Evolutionary conservation across 1,140 invertebrate genomes (phyloP).

Genomic region (Drosophila nikananu): DNA sequence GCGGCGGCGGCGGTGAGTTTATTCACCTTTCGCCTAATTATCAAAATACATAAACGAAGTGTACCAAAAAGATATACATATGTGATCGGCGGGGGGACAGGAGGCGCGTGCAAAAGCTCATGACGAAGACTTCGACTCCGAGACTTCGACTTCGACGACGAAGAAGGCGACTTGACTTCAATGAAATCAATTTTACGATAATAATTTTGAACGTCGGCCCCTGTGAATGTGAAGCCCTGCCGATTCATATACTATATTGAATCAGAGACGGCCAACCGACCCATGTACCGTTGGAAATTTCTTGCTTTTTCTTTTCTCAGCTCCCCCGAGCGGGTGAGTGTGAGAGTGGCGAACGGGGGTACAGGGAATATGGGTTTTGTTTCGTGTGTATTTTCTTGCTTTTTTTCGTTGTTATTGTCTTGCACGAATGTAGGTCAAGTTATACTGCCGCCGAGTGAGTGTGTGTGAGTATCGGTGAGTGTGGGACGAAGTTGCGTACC

Average conservation of each 20-base stretch:
- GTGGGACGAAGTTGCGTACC: conserved; percentile 59
- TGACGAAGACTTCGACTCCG: conserved; percentile 36
- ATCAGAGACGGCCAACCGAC: conserved; percentile 41
- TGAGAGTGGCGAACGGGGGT: conserved; percentile 10
- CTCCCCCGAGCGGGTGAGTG: conserved; percentile 12
- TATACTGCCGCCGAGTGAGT: conserved; percentile 52
- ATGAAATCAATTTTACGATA: conserved; percentile 84
- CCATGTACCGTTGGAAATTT: conserved; percentile 81
- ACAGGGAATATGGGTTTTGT: conserved; percentile 49
- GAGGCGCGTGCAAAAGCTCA: conserved; percentile 62
- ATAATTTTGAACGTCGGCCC: conserved; percentile 71
- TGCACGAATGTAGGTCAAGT: conserved; percentile 81
- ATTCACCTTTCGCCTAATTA: conserved; percentile 84
- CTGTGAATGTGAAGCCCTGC: conserved; percentile 70
- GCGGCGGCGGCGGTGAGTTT: conserved; percentile 44
- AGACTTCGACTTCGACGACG: conserved; percentile 12
- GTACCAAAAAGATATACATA: conserved; percentile 49
- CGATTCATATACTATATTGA: conserved; percentile 66
- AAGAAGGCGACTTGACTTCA: conserved; percentile 62
- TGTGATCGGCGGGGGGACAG: conserved; percentile 34
- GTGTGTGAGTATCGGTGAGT: conserved; percentile 47
- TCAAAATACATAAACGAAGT: conserved; percentile 80
- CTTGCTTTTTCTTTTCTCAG: conserved; percentile 81
- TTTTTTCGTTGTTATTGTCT: conserved; percentile 80
- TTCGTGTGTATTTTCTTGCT: conserved; percentile 51